phyloP scores from a whole-genome alignment of 2,113 vertebrate species.

The Anthoscopus minutus region DNA sequence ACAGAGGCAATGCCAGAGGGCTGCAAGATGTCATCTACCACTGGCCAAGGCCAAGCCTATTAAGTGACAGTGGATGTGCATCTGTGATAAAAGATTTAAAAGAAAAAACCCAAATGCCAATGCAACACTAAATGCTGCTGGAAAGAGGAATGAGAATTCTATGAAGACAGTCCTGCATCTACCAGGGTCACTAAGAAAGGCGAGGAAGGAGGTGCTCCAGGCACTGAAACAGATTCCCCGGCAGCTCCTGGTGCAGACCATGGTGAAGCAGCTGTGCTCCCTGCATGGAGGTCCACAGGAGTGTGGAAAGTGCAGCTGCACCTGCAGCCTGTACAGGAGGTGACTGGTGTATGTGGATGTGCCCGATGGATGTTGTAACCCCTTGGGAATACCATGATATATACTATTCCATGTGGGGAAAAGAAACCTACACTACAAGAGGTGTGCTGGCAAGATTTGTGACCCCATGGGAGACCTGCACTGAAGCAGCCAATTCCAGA shows the following conservation, averaged over 20 bases:
- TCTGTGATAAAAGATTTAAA: not conserved
- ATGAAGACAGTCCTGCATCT: not conserved
- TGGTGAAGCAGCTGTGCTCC: not conserved
- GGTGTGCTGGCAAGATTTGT: not conserved
- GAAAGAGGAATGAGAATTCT: not conserved
- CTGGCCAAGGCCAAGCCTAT: too few relatives aligned
- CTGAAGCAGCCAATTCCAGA: not conserved
- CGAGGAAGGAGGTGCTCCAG: not conserved
- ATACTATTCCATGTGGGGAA: not conserved
- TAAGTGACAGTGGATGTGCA: too few relatives aligned
- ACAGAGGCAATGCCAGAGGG: accelerated
- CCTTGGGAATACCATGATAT: not conserved
- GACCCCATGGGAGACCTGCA: not conserved
- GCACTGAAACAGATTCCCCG: not conserved
- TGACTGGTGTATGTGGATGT: not conserved
- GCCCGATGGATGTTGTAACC: not conserved
- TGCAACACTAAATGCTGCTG: not conserved
- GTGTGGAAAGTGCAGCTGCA: not conserved
- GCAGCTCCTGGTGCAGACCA: not conserved
- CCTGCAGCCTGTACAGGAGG: not conserved
- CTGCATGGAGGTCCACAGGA: not conserved
- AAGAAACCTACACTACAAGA: not conserved
- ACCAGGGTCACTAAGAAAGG: not conserved
- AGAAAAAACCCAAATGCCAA: not conserved
- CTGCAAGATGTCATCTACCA: accelerated